Percentiles rank a stretch among this genome's conserved stretches.
Conservation (phyloP, 2,113 vertebrate species). For the Craseonycteris thonglongyai region DNA sequence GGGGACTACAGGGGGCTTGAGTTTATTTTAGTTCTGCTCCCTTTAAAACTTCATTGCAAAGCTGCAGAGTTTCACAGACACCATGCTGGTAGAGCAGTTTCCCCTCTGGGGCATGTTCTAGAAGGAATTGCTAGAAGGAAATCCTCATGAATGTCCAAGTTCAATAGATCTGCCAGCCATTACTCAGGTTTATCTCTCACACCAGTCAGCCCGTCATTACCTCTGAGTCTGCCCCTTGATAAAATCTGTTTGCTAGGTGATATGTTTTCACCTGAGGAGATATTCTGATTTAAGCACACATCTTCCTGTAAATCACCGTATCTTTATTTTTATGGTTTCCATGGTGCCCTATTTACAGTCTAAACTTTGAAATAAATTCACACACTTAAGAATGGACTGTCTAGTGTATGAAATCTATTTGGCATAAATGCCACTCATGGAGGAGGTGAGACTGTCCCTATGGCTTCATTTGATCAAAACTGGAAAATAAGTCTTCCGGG, state of each 20-base stretch:
- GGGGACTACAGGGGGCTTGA: neutral
- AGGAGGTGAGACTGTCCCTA: neutral
- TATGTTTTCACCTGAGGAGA: slow-evolving; percentile 54
- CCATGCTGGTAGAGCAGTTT: neutral
- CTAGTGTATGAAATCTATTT: slow-evolving; percentile 42
- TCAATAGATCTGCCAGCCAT: slow-evolving; percentile 64
- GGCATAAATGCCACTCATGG: slow-evolving; percentile 47
- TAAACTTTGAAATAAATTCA: slow-evolving; percentile 63
- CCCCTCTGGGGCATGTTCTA: slow-evolving; percentile 47
- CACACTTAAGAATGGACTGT: slow-evolving; percentile 63
- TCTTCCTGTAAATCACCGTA: slow-evolving; percentile 62
- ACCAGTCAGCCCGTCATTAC: slow-evolving; percentile 49
- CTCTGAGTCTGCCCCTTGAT: slow-evolving; percentile 63
- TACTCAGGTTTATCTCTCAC: slow-evolving; percentile 59
- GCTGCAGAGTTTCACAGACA: neutral
- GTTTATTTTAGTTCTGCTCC: neutral
- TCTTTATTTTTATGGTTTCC: slow-evolving; percentile 70
- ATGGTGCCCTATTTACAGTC: slow-evolving; percentile 58
- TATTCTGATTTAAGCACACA: slow-evolving; percentile 63
- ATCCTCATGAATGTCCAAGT: slow-evolving; percentile 60
- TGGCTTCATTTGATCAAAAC: slow-evolving; percentile 19
- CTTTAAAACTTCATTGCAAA: slow-evolving; percentile 13
- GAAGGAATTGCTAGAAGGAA: slow-evolving; percentile 61
- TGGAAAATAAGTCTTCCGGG: slow-evolving; percentile 38
- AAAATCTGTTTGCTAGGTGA: slow-evolving; percentile 60